Evolutionary conservation across 1,140 invertebrate species (phyloP), one percentile per base, ranked within the genome.

Genomic region (Caenorhabditis brenneri): DNA sequence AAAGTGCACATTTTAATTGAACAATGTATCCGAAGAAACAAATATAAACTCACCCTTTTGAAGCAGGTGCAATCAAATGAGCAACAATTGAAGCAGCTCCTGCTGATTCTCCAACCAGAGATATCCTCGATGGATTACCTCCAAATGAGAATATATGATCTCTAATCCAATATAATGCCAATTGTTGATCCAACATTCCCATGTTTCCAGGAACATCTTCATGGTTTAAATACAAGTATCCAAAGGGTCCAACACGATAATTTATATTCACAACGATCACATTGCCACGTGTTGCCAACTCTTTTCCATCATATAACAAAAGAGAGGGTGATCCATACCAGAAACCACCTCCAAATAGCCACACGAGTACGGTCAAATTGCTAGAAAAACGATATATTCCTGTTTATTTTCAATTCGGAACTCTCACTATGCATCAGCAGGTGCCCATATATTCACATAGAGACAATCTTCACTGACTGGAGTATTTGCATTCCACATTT

Each of bases 31-130:
- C 65, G 39, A 51, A 4, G 3, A 51, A 48, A 31, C 6, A 27
- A 16, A 29, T 7, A 46, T 51, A 51, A 9, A 80, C 79, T 49
- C 6, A 84, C 83, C 95, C 94, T 87, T 95, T 92, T 86, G 92
- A 93, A 16, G 97, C 92, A 1, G 96, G 96, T 4, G 96, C 97
- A 16, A 99, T 92, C 49, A 98, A 92, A 92, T 98, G 96, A 88
- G 97, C 92, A 24, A 95, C 95, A 6, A 98, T 95, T 46, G 95
- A 95, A 6, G 95, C 95, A 1, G 96, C 96, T 19, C 97, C 97
- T 12, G 97, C 96, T 86, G 95, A 96, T 92, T 99, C 97, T n/a
- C 97, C 97, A 90, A 98, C 97, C 15, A 99, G 92, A 0, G 96
- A 97, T n/a, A 99, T 87, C 15, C 80, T 83, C 86, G 96, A 93